These are phyloP conservation scores for Gobio gobio DNA, from an alignment of 2,113 vertebrate genomes.

Conservation along the genomic window DNA sequence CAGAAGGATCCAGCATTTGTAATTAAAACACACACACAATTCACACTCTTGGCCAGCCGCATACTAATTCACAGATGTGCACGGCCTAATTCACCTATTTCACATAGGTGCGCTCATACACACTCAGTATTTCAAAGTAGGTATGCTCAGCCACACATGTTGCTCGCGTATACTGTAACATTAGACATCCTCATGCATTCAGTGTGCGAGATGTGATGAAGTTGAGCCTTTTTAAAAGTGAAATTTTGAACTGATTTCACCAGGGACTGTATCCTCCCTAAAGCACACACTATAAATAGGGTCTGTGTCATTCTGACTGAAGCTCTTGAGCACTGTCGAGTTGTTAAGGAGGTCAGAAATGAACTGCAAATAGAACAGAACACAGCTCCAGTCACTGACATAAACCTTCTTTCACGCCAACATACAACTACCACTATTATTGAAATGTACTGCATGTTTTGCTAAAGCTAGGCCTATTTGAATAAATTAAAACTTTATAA, in stretches of 20 bases:
- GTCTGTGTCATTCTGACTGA: slow-evolving; percentile 56
- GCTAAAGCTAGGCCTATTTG: neutral
- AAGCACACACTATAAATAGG: slow-evolving; percentile 74
- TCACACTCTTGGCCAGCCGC: slow-evolving; percentile 28
- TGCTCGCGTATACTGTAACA: neutral
- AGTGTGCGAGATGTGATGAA: slow-evolving; percentile 30
- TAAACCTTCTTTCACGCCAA: slow-evolving; percentile 29
- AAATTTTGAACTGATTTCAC: slow-evolving; percentile 62
- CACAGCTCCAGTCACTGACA: slow-evolving; percentile 51
- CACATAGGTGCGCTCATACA: neutral
- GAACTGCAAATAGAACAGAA: slow-evolving; percentile 69
- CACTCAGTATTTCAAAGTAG: neutral
- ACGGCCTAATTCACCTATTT: neutral
- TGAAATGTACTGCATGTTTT: neutral
- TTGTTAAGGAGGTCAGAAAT: slow-evolving; percentile 72
- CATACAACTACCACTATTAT: neutral
- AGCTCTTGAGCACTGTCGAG: slow-evolving; percentile 64
- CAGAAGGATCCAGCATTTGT: slow-evolving; percentile 4
- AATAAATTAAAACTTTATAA: neutral
- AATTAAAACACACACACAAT: slow-evolving; percentile 53
- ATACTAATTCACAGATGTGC: neutral
- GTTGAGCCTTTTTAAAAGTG: slow-evolving; percentile 56
- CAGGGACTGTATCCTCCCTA: slow-evolving; percentile 69
- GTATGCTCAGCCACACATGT: neutral
- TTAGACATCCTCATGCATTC: neutral